Evolutionary conservation across 1,140 invertebrate species (phyloP).

Genomic region (Helicoverpa zea): DNA sequence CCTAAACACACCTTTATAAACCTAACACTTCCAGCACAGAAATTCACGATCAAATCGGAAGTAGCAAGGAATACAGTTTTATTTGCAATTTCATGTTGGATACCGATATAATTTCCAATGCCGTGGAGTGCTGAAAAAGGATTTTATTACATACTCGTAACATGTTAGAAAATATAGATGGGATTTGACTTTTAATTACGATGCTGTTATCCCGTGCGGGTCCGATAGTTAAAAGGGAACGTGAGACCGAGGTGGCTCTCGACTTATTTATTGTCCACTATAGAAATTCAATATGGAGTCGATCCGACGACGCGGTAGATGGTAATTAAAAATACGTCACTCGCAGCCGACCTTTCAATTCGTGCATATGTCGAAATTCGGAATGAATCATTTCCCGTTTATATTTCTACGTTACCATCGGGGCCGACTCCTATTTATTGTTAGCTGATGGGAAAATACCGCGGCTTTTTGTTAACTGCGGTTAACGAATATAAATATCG

Average conservation of each 20-base stretch:
- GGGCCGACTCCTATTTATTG: conserved; percentile 69
- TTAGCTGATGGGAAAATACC: conserved; percentile 58
- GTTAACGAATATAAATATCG: conserved; percentile 44
- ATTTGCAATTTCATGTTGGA: conserved; percentile 24
- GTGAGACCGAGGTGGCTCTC: conserved; percentile 59
- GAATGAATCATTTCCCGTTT: conserved; percentile 85
- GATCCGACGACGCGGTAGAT: conserved; percentile 76
- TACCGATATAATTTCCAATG: conserved; percentile 23
- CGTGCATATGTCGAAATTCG: conserved; percentile 84
- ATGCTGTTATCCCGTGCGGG: conserved; percentile 43
- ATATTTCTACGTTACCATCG: conserved; percentile 78
- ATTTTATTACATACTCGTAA: conserved; percentile 23
- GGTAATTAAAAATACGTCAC: conserved; percentile 86
- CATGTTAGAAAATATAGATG: conserved; percentile 44
- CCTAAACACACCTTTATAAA: conserved; percentile 58
- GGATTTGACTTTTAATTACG: conserved; percentile 59
- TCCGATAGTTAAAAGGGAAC: conserved; percentile 53
- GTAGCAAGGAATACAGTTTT: conserved; percentile 25
- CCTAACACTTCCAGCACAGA: not conserved
- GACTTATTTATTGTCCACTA: conserved; percentile 82
- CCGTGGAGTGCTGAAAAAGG: conserved; percentile 18
- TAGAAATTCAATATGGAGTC: conserved; percentile 82
- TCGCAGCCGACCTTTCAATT: conserved; percentile 85
- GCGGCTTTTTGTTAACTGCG: conserved; percentile 47
- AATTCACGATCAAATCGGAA: conserved; percentile 22